These are phyloP conservation scores for Amphiprion ocellaris DNA, from an alignment of 2,113 vertebrate species.

Conservation along the genomic window DNA sequence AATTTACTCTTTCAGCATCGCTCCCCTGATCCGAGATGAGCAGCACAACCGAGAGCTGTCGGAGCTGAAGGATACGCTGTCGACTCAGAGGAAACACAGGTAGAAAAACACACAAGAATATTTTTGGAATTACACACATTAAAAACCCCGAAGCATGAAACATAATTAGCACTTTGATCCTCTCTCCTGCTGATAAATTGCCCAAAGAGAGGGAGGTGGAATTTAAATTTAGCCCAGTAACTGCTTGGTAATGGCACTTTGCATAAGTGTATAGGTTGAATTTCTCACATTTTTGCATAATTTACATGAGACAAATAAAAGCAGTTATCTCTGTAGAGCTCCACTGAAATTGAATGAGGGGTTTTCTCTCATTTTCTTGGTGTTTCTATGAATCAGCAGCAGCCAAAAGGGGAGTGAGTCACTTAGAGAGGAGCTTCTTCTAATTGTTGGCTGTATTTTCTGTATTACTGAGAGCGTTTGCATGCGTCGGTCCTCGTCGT, in stretches of 20 bases:
- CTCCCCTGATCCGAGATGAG: slow-evolving; percentile 30
- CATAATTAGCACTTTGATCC: slow-evolving; percentile 60
- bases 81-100: slow-evolving; percentile 27
- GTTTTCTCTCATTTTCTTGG: not conserved
- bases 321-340: not conserved
- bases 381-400: slow-evolving; percentile 25
- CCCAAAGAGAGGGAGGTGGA: slow-evolving; percentile 25
- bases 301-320: not conserved
- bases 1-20: slow-evolving; percentile 25
- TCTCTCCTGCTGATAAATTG: slow-evolving; percentile 43
- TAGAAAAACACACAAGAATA: not conserved
- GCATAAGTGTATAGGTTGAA: not conserved
- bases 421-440: not conserved
- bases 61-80: slow-evolving; percentile 22
- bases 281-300: slow-evolving; percentile 1
- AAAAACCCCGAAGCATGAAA: slow-evolving; percentile 11
- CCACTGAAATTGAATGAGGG: not conserved
- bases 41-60: slow-evolving; percentile 17
- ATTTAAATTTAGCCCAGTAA: slow-evolving; percentile 47
- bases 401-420: not conserved
- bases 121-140: not conserved
- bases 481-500: slow-evolving; percentile 9
- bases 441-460: no score
- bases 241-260: slow-evolving; percentile 43
- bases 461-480: not conserved